Conservation (phyloP, 2,113 vertebrate species). For the Anolis sagrei region DNA sequence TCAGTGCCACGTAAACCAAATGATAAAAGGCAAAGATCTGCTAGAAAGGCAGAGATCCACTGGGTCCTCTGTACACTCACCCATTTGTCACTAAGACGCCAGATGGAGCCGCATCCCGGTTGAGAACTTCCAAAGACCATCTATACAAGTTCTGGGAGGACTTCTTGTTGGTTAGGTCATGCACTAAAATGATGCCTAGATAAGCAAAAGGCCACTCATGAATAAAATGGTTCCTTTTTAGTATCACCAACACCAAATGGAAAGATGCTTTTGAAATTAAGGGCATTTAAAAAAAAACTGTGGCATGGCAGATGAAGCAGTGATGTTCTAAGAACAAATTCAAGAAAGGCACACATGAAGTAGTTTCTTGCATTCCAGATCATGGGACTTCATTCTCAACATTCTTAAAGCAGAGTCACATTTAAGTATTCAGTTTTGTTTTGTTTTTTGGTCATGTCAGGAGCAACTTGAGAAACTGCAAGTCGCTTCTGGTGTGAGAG, state of each 20-base stretch:
- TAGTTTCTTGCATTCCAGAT: not conserved
- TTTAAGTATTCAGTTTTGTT: too few species aligned
- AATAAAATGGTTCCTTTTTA: not conserved
- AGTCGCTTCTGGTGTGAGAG: too few species aligned
- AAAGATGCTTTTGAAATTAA: constrained; percentile 5
- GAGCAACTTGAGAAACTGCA: too few species aligned
- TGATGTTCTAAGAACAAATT: too few species aligned
- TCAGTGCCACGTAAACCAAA: not conserved
- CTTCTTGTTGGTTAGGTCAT: constrained; percentile 98
- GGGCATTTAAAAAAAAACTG: too few species aligned
- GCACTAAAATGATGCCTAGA: constrained; percentile 95
- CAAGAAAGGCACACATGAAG: not conserved
- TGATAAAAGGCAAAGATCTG: not conserved
- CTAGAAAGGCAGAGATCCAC: not conserved
- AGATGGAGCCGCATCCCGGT: constrained; percentile 89
- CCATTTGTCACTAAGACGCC: constrained; percentile 96
- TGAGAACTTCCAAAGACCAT: constrained; percentile 94
- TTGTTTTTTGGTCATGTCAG: too few species aligned
- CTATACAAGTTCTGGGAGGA: constrained; percentile 97
- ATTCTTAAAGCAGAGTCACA: not conserved
- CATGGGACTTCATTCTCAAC: not conserved
- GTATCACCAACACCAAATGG: constrained; percentile 38
- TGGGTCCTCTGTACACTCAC: constrained; percentile 68
- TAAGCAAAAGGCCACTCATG: constrained; percentile 45
- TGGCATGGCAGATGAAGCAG: too few species aligned